Evolutionary conservation across 2,797 vertebrate genomes (phyloP).

Genomic region (Lacerta agilis): DNA sequence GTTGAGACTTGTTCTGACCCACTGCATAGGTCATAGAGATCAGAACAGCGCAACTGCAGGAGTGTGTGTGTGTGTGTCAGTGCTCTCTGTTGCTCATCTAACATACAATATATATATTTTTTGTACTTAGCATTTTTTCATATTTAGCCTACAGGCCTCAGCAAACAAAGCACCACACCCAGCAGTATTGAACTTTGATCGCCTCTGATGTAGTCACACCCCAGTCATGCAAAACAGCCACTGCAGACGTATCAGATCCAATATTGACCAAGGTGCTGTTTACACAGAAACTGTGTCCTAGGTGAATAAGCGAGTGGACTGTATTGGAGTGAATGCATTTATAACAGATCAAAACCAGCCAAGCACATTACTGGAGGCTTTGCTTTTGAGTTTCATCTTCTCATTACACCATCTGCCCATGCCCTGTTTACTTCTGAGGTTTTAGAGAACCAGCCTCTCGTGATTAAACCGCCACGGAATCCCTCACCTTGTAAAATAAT

Average conservation of each 20-base stretch:
- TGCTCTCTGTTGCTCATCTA: neutral
- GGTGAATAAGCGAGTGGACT: conserved; percentile 15
- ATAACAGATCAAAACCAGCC: neutral
- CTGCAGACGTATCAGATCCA: neutral
- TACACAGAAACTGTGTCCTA: neutral
- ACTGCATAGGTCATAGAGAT: neutral
- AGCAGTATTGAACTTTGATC: neutral
- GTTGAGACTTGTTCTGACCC: neutral
- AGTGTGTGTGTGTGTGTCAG: neutral
- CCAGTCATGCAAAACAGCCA: neutral
- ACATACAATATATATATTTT: neutral
- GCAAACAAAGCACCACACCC: neutral
- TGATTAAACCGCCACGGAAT: neutral
- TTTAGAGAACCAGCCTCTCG: conserved; percentile 15
- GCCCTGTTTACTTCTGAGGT: conserved; percentile 24
- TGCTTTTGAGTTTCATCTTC: conserved; percentile 10
- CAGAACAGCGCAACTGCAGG: neutral
- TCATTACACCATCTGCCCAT: neutral
- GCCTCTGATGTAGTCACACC: neutral
- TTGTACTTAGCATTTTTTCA: neutral
- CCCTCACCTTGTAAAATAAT: conserved; percentile 94
- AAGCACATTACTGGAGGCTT: neutral
- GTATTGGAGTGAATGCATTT: neutral
- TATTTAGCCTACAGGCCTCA: neutral
- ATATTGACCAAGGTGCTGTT: conserved; percentile 9